phyloP scores from a whole-genome alignment of 2,888 invertebrate genomes.

The Subacronicta megacephala region DNA sequence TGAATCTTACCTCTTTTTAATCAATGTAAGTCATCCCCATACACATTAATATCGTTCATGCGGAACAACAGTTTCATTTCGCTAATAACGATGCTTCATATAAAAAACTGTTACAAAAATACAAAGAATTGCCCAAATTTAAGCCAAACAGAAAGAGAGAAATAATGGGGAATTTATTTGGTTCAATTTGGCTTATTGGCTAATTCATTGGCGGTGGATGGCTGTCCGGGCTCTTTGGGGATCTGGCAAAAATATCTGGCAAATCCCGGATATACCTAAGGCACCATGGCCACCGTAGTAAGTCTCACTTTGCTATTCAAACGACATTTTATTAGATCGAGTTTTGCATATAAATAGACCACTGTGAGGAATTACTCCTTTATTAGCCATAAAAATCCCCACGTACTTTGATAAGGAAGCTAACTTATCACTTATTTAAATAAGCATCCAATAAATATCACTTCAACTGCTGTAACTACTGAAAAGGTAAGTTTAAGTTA shows the following conservation, averaged over 20 bases:
- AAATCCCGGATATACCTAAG: conserved; percentile 79
- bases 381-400: conserved; percentile 62
- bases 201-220: conserved; percentile 84
- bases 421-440: conserved; percentile 46
- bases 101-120: conserved; percentile 24
- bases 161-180: conserved; percentile 85
- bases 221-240: conserved; percentile 64
- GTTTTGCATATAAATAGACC: conserved; percentile 82
- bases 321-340: conserved; percentile 74
- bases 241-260: conserved; percentile 69
- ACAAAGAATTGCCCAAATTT: conserved; percentile 57
- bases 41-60: too few species aligned
- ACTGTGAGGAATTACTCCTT: conserved; percentile 68
- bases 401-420: conserved; percentile 51
- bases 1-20: too few species aligned
- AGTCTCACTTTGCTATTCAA: conserved; percentile 68
- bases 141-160: conserved; percentile 78
- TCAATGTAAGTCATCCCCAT: too few species aligned
- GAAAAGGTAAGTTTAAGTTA: conserved; percentile 3
- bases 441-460: conserved; percentile 31
- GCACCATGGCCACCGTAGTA: conserved; percentile 53
- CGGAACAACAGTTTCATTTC: too few species aligned
- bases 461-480: not conserved
- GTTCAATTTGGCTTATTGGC: conserved; percentile 88
- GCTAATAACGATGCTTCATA: too few species aligned